Evolutionary conservation across 1,140 invertebrate genomes (phyloP).

Genomic region (Penaeus japonicus): DNA sequence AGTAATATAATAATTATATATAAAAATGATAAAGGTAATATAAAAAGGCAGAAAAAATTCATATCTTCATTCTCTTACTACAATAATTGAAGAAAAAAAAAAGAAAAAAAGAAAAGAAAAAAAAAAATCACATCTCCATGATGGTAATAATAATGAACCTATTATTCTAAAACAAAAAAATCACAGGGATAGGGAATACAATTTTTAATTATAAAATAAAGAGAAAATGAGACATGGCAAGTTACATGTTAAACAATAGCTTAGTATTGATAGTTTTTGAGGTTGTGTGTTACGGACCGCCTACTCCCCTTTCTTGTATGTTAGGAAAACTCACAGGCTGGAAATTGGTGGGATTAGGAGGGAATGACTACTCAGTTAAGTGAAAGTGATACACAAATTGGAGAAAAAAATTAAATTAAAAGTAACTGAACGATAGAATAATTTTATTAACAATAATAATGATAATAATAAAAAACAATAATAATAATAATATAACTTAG

Average conservation of each 20-base stretch:
- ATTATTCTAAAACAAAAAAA: not conserved
- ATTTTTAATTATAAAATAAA: conserved; percentile 46
- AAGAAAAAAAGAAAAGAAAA: not conserved
- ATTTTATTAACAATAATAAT: not conserved
- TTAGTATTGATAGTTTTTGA: conserved; percentile 51
- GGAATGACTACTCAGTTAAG: conserved; percentile 7
- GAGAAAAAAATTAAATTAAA: conserved; percentile 31
- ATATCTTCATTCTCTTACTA: no score
- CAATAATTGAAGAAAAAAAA: no score
- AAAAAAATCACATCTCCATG: not conserved
- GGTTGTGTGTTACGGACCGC: conserved; percentile 54
- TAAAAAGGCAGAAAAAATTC: no score
- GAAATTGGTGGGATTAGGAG: conserved; percentile 29
- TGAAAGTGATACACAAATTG: conserved; percentile 21
- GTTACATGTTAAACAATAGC: conserved; percentile 48
- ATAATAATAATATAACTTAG: conserved; percentile 14
- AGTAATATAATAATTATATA: no score
- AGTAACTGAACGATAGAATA: conserved; percentile 16
- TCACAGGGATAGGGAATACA: conserved; percentile 11
- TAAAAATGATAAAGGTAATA: no score
- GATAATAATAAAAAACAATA: not conserved
- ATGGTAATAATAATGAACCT: not conserved
- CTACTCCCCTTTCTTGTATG: conserved; percentile 36
- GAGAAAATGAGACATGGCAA: conserved; percentile 30
- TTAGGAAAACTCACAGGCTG: conserved; percentile 44